These are phyloP conservation scores for Magallana nippona DNA, from an alignment of 2,888 invertebrate species.

Conservation along the genomic window DNA sequence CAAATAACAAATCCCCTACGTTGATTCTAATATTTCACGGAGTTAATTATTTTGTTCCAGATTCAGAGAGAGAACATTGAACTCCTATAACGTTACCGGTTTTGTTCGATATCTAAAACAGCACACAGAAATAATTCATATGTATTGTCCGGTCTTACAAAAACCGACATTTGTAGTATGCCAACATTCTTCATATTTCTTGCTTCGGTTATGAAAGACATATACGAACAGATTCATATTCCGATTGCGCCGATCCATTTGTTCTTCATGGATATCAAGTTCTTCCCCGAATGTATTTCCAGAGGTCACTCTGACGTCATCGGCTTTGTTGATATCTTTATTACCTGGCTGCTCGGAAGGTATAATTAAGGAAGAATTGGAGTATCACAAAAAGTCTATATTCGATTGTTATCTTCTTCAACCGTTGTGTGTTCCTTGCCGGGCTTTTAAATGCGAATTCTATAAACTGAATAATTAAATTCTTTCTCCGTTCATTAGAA, in stretches of 20 bases:
- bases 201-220: neutral
- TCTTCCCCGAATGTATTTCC: neutral
- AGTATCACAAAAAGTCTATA: neutral
- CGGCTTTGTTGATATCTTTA: neutral
- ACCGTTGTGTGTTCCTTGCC: neutral
- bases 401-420: neutral
- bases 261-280: neutral
- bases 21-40: conserved; percentile 20
- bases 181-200: neutral
- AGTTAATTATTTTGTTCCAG: neutral
- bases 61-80: neutral
- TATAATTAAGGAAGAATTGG: neutral
- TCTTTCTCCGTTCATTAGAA: neutral
- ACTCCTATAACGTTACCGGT: neutral
- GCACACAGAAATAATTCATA: neutral
- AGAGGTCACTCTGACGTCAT: conserved; percentile 24
- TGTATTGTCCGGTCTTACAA: conserved; percentile 1
- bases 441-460: no score
- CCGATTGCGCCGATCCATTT: neutral
- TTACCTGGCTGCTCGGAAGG: neutral
- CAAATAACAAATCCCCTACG: neutral
- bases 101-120: conserved; percentile 22
- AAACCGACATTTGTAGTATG: neutral
- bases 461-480: neutral
- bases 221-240: neutral